phyloP scores from a whole-genome alignment of 2,888 invertebrate species.

The Acronicta psi region DNA sequence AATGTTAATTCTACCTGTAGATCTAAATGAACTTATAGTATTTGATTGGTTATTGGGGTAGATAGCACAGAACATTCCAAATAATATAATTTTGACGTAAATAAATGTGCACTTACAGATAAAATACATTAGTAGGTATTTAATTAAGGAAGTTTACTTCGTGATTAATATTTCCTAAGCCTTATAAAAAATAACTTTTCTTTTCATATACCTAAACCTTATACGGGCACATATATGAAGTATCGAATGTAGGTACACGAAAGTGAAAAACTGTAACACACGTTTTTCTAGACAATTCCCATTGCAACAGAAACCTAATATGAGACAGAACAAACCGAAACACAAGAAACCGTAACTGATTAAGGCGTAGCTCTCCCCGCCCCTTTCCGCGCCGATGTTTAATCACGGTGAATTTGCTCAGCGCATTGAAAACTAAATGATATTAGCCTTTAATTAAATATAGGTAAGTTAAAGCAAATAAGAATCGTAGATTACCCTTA shows the following conservation, averaged over 20 bases:
- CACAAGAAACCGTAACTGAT: conserved; percentile 44
- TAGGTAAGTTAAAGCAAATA: conserved; percentile 35
- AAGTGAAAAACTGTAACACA: not conserved
- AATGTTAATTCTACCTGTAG: not conserved
- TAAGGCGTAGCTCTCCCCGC: conserved; percentile 44
- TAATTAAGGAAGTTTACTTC: too few species aligned
- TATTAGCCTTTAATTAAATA: conserved; percentile 63
- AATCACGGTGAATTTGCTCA: conserved; percentile 64
- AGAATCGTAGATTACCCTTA: conserved; percentile 23
- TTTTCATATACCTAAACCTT: too few species aligned
- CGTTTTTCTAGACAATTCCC: conserved; percentile 8
- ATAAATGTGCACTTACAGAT: too few species aligned
- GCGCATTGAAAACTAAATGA: conserved; percentile 59
- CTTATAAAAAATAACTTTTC: too few species aligned
- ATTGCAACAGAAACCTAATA: conserved; percentile 14
- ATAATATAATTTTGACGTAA: too few species aligned
- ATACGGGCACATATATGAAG: too few species aligned
- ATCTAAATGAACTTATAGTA: not conserved
- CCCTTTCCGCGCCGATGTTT: conserved; percentile 50
- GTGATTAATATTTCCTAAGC: too few species aligned
- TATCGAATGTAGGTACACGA: too few species aligned
- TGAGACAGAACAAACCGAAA: conserved; percentile 5
- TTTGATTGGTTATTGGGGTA: too few species aligned
- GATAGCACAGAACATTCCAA: too few species aligned
- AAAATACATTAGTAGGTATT: too few species aligned